Base-by-base conservation (phyloP, 2,113 vertebrate genomes). In the Naja naja region DNA sequence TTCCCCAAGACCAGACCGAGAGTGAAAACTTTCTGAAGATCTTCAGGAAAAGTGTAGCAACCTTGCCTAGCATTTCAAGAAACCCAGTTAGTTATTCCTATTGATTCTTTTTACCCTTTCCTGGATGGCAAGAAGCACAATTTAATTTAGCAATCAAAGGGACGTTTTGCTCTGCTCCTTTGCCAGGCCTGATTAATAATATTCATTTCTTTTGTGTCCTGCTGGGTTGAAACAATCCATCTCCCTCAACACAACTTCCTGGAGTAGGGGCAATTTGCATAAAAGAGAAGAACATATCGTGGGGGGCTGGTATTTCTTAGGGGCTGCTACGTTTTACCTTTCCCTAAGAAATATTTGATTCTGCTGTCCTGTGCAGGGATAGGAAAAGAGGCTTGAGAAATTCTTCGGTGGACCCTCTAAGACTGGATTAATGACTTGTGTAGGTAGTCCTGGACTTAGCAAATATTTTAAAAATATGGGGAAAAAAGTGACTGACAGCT, bases 111-210 rank as follows among this genome's bases (percentile, higher is more conserved):
- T 95, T 39, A 94, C 91, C 94, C 87, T 93, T 94, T 91, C 91
- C 91, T 87, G 95, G 95, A 97, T 93, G 92, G 92, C 91, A 85
- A 47, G 20, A 93, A 96, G 95, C 95, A 93, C 85, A 90, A 30
- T 64, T 64, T 58, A 64, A 30, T 90, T 90, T 30, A 39, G 90
- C 90, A 94, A 95, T 95, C 95, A 85, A 90, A 90, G 90, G 95
- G 96, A 96, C 93, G 96, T 97, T 97, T 96, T 81, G 47, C 94
- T 90, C 86, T 92, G 91, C 91, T 93, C 86, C 10, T 93, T 96
- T 96, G 95, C 95, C 60, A 96, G 94, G 96, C 96, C 95, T 97
- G 96, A 96, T 97, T 97, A 96, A 96, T 95, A 95, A 96, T 96
- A 96, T 95, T 95, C 95, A 94, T 96, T 96, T 96, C 94, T 94